Percentiles rank a stretch among this genome's conserved stretches.
Conservation (phyloP, 2,797 vertebrate genomes). For the Acrocephalus scirpaceus region DNA sequence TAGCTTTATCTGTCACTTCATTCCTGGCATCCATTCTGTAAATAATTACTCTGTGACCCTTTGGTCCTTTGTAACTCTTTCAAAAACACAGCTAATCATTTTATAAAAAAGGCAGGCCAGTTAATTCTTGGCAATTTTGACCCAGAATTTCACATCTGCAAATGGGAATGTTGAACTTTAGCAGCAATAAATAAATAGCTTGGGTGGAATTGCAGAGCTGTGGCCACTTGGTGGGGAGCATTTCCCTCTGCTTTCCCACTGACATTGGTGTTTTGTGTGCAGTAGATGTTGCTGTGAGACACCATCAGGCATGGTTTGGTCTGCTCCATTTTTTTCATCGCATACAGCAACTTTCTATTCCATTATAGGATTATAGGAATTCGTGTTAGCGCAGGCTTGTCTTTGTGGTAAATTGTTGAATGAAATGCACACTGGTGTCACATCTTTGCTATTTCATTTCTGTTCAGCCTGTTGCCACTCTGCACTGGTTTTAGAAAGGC, state of each 20-base stretch:
- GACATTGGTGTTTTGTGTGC: not conserved
- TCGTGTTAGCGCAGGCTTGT: not conserved
- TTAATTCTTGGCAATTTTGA: conserved; percentile 22
- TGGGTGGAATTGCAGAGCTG: not conserved
- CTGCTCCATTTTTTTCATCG: not conserved
- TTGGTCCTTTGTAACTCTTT: conserved; percentile 30
- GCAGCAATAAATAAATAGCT: not conserved
- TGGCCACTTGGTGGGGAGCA: accelerated
- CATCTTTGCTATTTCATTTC: not conserved
- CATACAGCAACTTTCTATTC: not conserved
- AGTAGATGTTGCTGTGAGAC: not conserved
- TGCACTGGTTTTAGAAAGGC: not conserved
- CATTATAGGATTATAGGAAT: not conserved
- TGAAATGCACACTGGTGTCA: not conserved
- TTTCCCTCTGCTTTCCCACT: not conserved
- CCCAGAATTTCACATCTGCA: not conserved
- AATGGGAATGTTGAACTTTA: not conserved
- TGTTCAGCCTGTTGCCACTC: not conserved
- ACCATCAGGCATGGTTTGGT: not conserved
- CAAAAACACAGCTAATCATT: conserved; percentile 44
- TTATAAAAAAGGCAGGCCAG: not conserved
- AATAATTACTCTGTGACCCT: conserved; percentile 14
- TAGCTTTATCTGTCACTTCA: not conserved
- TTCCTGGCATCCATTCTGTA: conserved; percentile 4
- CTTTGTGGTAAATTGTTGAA: not conserved